Evolutionary conservation across 2,113 vertebrate genomes (phyloP), one percentile per base, ranked within the genome.

Genomic region (Rhynchomys soricoides): DNA sequence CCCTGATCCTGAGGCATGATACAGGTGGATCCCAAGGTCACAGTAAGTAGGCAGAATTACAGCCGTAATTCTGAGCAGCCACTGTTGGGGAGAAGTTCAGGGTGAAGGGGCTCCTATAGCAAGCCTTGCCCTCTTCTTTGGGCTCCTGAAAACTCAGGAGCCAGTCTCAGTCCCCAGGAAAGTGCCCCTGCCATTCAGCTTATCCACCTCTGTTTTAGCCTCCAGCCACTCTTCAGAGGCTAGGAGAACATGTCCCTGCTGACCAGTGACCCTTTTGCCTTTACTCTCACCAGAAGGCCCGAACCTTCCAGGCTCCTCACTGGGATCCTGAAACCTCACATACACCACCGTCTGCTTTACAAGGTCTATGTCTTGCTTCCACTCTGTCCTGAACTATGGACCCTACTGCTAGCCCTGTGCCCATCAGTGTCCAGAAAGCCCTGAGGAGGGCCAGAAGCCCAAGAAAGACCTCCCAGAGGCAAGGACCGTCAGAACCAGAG

Each of bases 81-180:
- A 4, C 11, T 1, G 16, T 10, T 19, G 9, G 0, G 7, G 62
- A 48, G 5, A 34, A 31, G n/a, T 34, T 52, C 29, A 1, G 19
- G 22, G 8, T 3, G 3, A 26, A n/a, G 2, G 8, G 37, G 2
- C 73, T 34, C 26, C 50, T 50, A 81, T 17, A 55, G 77, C n/a
- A 9, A 71, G 37, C n/a, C 45, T 48, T 0, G 1, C 11, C 31
- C 13, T 34, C 31, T 55, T 37, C 4, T 26, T 15, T 0, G 34
- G 40, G 48, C n/a, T 0, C 26, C 70, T 45, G 68, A 59, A 70
- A 50, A 48, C 10, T 22, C 29, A n/a, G 57, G 59, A 55, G 22
- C 15, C 22, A 24, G 1, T 0, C 3, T 48, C 7, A 5, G 29
- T 17, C 40, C 0, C 45, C 2, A 0, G 22, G 45, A 22, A 22